Percentiles rank a stretch among this genome's conserved stretches.
Evolutionary conservation across 2,888 invertebrate genomes (phyloP).

Genomic region (Lasius platythorax): DNA sequence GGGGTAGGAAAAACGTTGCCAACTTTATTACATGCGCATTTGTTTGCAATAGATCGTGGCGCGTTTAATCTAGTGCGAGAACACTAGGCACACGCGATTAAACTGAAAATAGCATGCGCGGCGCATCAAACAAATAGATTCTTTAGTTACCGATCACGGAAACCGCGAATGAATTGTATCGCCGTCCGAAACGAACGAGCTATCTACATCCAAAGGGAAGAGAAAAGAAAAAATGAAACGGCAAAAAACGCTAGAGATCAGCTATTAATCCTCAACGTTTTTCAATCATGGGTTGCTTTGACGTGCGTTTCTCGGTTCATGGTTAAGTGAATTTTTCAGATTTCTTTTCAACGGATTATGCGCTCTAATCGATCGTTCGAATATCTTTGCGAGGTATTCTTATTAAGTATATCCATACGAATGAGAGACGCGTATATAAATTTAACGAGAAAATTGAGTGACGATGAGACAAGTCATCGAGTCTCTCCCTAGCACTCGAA

Average conservation of each 20-base stretch:
- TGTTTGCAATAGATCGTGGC: slow-evolving; percentile 61
- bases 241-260: slow-evolving; percentile 15
- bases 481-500: not conserved
- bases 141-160: slow-evolving; percentile 52
- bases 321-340: not conserved
- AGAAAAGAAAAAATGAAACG: slow-evolving; percentile 31
- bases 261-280: slow-evolving; percentile 64
- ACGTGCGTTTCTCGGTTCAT: not conserved
- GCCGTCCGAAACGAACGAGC: slow-evolving; percentile 1
- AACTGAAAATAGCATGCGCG: slow-evolving; percentile 57
- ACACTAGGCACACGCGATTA: slow-evolving; percentile 25
- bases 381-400: not conserved
- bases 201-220: not conserved
- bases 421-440: not conserved
- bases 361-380: not conserved
- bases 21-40: slow-evolving; percentile 60
- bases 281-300: slow-evolving; percentile 3
- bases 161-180: slow-evolving; percentile 54
- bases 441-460: not conserved
- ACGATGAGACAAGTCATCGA: not conserved
- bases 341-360: not conserved
- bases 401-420: not conserved
- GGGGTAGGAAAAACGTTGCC: slow-evolving; percentile 46
- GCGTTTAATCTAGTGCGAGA: slow-evolving; percentile 63
- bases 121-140: slow-evolving; percentile 57